Evolutionary conservation across 2,888 invertebrate genomes (phyloP), one percentile per base, ranked within the genome.

Genomic region (Pimpla rufipes): DNA sequence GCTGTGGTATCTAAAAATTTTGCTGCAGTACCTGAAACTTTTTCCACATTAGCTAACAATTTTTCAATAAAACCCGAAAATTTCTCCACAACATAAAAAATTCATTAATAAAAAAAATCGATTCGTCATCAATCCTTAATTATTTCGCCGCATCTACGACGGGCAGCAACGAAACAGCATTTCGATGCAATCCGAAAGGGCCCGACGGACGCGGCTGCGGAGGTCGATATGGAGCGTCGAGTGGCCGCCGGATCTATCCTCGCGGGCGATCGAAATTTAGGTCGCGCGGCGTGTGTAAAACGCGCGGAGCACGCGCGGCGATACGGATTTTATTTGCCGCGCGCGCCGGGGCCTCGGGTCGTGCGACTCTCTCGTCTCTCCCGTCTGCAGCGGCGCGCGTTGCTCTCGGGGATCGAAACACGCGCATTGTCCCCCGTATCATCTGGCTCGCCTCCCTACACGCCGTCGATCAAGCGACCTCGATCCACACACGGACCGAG

Each of bases 181-280:
- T 79, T 70, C 37, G 55, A 23, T n/a, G 74, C 45, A 52, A 47
- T 75, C 23, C 68, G n/a, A 76, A 75, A 79, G 37, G 52, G 79
- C 16, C 52, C 55, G 35, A 40, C 40, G 40, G 50, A 68, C 37
- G 55, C n/a, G n/a, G 59, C n/a, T 13, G 8, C 29, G 68, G 10
- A 45, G 23, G n/a, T 57, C 16, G 23, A 45, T 37, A 37, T 68
- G 47, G 35, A 81, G 66, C 50, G 42, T 35, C 74, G 50, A 62
- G 45, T 40, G 16, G n/a, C 67, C 66, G 67, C 40, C 59, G 67
- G 68, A 80, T 80, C 79, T 73, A 47, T 76, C 76, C 59, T 73
- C 57, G 71, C 71, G 62, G 35, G 64, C 70, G 82, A 79, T 83
- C 79, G 83, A 83, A 79, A 83, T 83, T 83, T 75, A 83, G 82